Evolutionary conservation across 2,113 vertebrate species (phyloP), one percentile per base, ranked within the genome.

Genomic region (Ophiodon elongatus): DNA sequence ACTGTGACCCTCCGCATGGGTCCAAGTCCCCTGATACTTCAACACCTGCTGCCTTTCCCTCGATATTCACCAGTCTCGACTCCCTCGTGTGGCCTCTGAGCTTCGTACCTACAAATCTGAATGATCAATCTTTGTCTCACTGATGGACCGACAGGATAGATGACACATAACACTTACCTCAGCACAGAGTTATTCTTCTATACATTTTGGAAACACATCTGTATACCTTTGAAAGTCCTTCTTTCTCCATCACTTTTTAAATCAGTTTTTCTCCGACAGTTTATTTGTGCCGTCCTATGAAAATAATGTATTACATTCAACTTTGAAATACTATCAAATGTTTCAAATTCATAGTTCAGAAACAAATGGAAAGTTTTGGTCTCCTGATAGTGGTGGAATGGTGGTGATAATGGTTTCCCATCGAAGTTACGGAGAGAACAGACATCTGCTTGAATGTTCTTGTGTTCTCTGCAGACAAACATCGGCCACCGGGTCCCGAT

Each of bases 361-460:
- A 21, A 9, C 43, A 45, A 79, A 65, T 39, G 43, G 77, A 87
- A 89, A 90, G 33, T 39, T 41, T 14, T 70, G 37, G 25, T 39
- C 54, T 73, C 63, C 39, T 77, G 37, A 45, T 71, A 59, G 31
- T 82, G 74, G 77, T 68, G 75, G 47, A 76, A 81, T 54, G 21
- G 31, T 11, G 59, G n/a, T 66, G 80, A 83, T 83, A 79, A 85
- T 23, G 14, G 82, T 82, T 86, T 91, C 74, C 81, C 85, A 86
- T 86, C 86, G 82, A n/a, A 69, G 62, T 39, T 79, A 57, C 39
- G 6, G 17, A 68, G 71, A 77, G 41, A 85, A 73, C 72, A 77
- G 47, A 71, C 85, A 83, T 76, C 67, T 87, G 85, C 54, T 89
- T 66, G 41, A 86, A 84, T 72, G 57, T 70, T 91, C 89, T 70